These are phyloP conservation scores for Camponotus vicinus DNA, from an alignment of 1,140 invertebrate genomes.

Conservation along the genomic window DNA sequence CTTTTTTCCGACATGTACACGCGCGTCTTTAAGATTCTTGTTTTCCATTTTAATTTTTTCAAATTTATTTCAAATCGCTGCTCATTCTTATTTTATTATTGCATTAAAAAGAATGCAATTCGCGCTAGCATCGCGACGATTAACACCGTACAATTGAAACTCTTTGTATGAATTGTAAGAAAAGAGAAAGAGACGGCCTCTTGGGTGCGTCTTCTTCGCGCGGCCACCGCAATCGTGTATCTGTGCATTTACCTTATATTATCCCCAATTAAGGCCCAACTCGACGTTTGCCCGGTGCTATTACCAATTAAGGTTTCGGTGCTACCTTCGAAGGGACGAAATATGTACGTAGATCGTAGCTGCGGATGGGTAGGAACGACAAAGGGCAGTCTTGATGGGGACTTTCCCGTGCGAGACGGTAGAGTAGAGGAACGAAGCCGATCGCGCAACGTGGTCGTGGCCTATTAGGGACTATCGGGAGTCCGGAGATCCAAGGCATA, in stretches of 20 bases:
- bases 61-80: background rate
- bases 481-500: constrained; percentile 77
- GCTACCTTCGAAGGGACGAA: constrained; percentile 55
- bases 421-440: constrained; percentile 4
- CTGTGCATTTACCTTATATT: constrained; percentile 59
- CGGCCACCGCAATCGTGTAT: constrained; percentile 52
- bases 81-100: background rate
- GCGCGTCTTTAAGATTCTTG: background rate
- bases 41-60: background rate
- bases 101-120: too few species aligned
- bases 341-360: constrained; percentile 70
- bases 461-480: constrained; percentile 82
- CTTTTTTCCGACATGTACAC: background rate
- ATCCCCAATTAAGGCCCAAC: constrained; percentile 72
- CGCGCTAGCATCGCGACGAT: background rate
- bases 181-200: background rate
- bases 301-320: constrained; percentile 76
- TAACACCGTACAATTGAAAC: constrained; percentile 28
- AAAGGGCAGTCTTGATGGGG: constrained; percentile 71
- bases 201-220: background rate
- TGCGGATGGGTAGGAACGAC: constrained; percentile 52
- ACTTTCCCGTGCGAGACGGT: constrained; percentile 48
- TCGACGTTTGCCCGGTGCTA: constrained; percentile 49
- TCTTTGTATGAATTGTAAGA: background rate
- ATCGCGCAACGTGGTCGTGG: constrained; percentile 73